Evolutionary conservation across 2,888 invertebrate genomes (phyloP), one percentile per base, ranked within the genome.

Genomic region (Drymonia ruficornis): DNA sequence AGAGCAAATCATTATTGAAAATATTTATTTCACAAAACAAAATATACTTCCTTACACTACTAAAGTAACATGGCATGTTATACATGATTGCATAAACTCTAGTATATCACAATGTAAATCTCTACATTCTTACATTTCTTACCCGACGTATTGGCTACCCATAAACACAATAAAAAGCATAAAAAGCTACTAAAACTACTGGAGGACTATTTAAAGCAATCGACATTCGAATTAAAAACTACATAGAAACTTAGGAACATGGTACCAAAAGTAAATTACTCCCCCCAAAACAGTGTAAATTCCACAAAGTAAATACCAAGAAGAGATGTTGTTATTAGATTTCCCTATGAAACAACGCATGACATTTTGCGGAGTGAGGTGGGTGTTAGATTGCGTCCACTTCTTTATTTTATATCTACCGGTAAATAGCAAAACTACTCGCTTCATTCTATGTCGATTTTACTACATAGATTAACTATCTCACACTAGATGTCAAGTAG

Each of bases 171-270:
- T 40, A 40, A 16, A 16, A 40, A 40, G 1, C 0, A 2, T 9
- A 40, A 40, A 15, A 7, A 40, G 36, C 36, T 36, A 31, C 31
- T 31, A 23, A 23, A 23, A 9, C 9, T 31, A 31, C 31, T 9
- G 31, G 9, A 36, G n/a, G 13, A 36, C n/a, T 4, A n/a, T 4
- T 66, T 67, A 69, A 69, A 67, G 69, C 67, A 48, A 23, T 23
- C 55, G 18, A 9, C 12, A 42, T 42, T 42, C 42, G 42, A 42
- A 45, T 19, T n/a, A 49, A 42, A 44, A 38, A 28, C 7, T 23
- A 6, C 4, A 23, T 2, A 7, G 23, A 23, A 36, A n/a, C 36
- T 56, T 62, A 70, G 70, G 70, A 70, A 70, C 70, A 61, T 66
- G 53, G 54, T 53, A 67, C 67, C 67, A 64, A 59, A 44, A 42